Percentiles rank a stretch among this genome's conserved stretches.
Conservation (phyloP, 2,797 vertebrate genomes). For the Chiroxiphia lanceolata region DNA sequence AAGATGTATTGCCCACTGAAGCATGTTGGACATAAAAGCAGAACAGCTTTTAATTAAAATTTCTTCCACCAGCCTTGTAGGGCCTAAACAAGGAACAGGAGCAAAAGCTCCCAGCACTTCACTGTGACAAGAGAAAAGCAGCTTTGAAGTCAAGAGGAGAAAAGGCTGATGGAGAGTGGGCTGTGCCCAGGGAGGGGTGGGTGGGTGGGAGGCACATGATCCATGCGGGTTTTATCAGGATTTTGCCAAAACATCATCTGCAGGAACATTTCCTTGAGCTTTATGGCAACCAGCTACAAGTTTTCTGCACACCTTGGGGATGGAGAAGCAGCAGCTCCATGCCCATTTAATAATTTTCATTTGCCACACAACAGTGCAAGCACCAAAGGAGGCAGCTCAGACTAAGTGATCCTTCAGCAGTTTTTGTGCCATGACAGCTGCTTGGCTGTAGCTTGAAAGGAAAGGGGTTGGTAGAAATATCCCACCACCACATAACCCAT, state of each 20-base stretch:
- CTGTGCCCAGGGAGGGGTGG: not conserved
- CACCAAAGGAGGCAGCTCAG: conserved; percentile 27
- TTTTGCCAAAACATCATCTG: not conserved
- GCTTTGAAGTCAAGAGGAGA: not conserved
- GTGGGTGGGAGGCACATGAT: not conserved
- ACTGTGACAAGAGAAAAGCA: not conserved
- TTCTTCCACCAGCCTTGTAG: not conserved
- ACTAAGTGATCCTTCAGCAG: fast-evolving
- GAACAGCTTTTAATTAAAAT: conserved; percentile 43
- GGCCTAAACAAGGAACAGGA: not conserved
- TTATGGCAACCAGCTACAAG: not conserved
- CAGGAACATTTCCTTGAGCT: not conserved
- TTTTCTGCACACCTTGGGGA: not conserved
- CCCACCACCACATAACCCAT: fast-evolving
- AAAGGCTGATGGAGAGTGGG: not conserved
- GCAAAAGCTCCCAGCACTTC: not conserved
- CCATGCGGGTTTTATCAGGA: not conserved
- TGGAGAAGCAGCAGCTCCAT: not conserved
- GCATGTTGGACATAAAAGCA: conserved; percentile 36
- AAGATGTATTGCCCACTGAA: not conserved
- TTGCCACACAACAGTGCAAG: conserved; percentile 17
- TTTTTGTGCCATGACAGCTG: not conserved
- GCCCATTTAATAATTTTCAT: conserved; percentile 16
- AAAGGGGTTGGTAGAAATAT: not conserved
- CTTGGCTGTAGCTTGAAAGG: not conserved